Base-by-base conservation (phyloP, 1,140 invertebrate genomes). In the Megathymus violae region DNA sequence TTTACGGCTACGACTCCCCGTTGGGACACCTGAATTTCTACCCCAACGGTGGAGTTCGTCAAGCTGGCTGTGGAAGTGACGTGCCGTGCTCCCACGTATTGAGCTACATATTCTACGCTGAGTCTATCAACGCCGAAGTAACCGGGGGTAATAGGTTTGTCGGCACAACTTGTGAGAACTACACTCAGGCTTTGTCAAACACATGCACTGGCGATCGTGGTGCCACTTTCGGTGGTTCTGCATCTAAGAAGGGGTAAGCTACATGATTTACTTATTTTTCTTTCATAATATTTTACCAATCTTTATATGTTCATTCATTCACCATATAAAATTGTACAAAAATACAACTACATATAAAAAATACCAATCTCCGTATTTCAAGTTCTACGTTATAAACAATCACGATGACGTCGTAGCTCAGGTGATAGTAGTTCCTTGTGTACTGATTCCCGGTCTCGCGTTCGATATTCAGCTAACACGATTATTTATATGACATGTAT, bases 1-100 rank as follows among this genome's bases (percentile, higher is more conserved):
- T 79, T 27, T 82, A 93, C 16, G 94, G 93, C 17, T 89, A 93
- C 67, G 85, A 86, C 48, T 78, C 80, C 0, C 91, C 93, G 0
- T 69, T 94, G 34, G 94, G 94, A n/a, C 86, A 94, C 70, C 86
- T 92, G n/a, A 94, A 96, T 75, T 96, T 95, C 75, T 95, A 93
- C 76, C 91, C 94, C 6, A 95, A 95, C 68, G 94, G 94, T 25
- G 94, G 94, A 3, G 60, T 66, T 31, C 15, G 2, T n/a, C 83
- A 87, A 43, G 43, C 27, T 3, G 76, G 76, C 13, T 90, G 88
- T 51, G 77, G 68, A 5, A 27, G 9, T 0, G 73, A 83, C 9
- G 7, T 50, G 0, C 22, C 56, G 1, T 91, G 86, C 60, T 81
- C 84, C 0, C 82, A 87, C 36, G 69, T 50, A 1, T 80, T 71